These are phyloP conservation scores for Nansenia antarctica DNA, from an alignment of 2,113 vertebrate genomes.

Conservation along the genomic window DNA sequence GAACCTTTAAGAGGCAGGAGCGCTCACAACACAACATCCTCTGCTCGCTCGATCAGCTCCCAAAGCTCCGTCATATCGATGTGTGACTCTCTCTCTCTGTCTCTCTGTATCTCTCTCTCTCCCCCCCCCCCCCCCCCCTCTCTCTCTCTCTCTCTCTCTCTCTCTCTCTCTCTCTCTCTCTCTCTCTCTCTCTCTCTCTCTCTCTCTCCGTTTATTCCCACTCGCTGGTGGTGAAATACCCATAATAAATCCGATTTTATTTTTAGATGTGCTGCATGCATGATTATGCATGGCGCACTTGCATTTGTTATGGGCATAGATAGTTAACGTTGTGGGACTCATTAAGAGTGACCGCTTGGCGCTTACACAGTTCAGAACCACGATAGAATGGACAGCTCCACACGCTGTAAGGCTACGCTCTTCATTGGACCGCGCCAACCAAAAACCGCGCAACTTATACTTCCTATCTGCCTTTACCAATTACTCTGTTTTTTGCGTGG, in stretches of 20 bases:
- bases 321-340: not conserved
- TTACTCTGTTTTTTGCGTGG: not conserved
- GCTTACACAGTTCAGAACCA: conserved; percentile 1
- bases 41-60: not conserved
- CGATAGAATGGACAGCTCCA: conserved; percentile 1
- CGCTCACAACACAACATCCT: conserved; percentile 18
- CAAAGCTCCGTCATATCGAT: conserved; percentile 12
- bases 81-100: conserved; percentile 8
- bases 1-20: conserved; percentile 26
- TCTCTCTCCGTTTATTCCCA: not conserved
- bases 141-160: not conserved
- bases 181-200: not conserved
- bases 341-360: not conserved
- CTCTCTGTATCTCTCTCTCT: no score
- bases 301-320: not conserved
- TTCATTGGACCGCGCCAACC: not conserved
- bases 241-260: no score
- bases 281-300: no score
- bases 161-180: not conserved
- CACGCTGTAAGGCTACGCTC: not conserved
- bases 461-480: not conserved
- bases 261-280: no score
- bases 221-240: no score
- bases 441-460: not conserved
- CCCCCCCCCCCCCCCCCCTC: conserved; percentile 4